These are phyloP conservation scores for Cathartes aura DNA, from an alignment of 2,113 vertebrate genomes.

Conservation along the genomic window DNA sequence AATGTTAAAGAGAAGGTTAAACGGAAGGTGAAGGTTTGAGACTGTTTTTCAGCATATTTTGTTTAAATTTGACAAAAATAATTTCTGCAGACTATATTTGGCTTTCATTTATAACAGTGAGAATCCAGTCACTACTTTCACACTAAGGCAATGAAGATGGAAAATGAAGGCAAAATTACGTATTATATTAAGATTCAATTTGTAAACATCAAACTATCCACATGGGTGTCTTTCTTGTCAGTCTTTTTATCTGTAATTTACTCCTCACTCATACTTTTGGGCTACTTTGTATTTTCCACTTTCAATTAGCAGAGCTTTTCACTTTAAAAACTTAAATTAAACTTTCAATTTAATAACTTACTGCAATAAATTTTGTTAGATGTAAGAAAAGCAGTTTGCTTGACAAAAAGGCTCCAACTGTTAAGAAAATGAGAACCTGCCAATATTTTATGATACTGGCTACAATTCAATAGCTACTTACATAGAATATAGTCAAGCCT, in stretches of 20 bases:
- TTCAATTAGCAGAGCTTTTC: background rate
- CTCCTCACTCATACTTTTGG: background rate
- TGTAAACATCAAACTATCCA: background rate
- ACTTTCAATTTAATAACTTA: background rate
- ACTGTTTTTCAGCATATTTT: background rate
- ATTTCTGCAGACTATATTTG: background rate
- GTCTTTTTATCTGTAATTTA: background rate
- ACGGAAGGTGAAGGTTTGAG: background rate
- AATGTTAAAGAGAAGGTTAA: slow-evolving; percentile 10
- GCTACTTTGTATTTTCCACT: background rate
- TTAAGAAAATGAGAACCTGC: background rate
- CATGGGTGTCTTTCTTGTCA: background rate
- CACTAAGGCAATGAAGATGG: background rate
- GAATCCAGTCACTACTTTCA: background rate
- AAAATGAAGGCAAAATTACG: background rate
- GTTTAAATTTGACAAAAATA: background rate
- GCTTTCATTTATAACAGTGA: background rate
- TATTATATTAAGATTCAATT: background rate
- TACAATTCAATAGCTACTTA: background rate
- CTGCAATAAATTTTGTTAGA: background rate
- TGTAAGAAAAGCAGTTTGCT: background rate
- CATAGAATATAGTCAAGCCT: background rate
- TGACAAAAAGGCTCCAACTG: background rate
- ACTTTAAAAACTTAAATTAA: background rate
- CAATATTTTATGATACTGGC: background rate